phyloP scores from a whole-genome alignment of 2,888 invertebrate genomes.

The Pristionchus arcanus region DNA sequence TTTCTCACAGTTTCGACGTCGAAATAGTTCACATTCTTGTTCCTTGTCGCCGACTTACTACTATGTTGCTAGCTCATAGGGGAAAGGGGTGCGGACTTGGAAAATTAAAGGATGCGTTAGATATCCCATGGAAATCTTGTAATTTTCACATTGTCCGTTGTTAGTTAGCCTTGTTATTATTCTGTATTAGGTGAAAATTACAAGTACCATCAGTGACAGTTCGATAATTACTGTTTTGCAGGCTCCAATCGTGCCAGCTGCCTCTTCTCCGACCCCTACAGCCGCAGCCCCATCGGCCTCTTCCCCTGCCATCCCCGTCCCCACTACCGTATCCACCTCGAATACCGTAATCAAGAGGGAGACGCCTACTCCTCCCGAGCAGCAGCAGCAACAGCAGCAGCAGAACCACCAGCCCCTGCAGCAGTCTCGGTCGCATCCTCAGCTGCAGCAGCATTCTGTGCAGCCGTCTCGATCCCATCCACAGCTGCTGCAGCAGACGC shows the following conservation, averaged over 20 bases:
- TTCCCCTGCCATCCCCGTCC: neutral
- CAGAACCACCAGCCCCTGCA: slow-evolving; percentile 55
- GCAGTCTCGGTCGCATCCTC: slow-evolving; percentile 45
- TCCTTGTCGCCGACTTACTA: neutral
- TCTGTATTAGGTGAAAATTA: no score
- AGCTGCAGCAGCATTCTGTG: slow-evolving; percentile 8
- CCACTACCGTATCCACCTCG: neutral
- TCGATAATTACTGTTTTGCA: neutral
- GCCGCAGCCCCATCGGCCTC: slow-evolving; percentile 16
- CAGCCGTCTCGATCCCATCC: slow-evolving; percentile 40
- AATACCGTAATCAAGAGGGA: slow-evolving; percentile 30
- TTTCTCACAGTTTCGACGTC: neutral
- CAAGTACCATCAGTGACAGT: no score
- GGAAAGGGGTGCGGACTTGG: no score
- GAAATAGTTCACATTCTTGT: neutral
- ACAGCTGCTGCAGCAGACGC: slow-evolving; percentile 20
- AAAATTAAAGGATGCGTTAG: no score
- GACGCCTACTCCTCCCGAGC: slow-evolving; percentile 5
- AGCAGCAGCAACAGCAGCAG: slow-evolving; percentile 21
- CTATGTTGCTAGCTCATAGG: no score
- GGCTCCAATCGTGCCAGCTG: slow-evolving; percentile 22
- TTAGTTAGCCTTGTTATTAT: no score
- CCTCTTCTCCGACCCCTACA: slow-evolving; percentile 43
- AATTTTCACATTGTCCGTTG: no score
- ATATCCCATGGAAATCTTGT: no score